Evolutionary conservation across 1,140 invertebrate genomes (phyloP).

Genomic region (Bathynomus jamesi): DNA sequence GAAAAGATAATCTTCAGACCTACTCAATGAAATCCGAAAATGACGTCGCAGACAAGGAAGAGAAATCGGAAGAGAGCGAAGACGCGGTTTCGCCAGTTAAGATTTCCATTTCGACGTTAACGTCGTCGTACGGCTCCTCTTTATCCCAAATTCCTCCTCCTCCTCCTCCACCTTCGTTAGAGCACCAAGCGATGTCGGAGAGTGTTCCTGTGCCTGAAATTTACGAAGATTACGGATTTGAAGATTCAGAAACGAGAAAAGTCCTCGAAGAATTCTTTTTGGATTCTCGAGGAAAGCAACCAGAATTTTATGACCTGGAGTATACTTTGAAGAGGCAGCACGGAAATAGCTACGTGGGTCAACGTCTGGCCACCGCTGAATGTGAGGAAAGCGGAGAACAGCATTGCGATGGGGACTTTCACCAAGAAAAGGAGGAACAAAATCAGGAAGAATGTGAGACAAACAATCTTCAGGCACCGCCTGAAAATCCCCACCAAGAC

Average conservation of each 20-base stretch:
- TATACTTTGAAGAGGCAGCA: conserved; percentile 67
- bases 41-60: background rate
- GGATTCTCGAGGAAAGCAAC: conserved; percentile 50
- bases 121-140: conserved; percentile 28
- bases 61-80: background rate
- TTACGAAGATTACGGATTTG: conserved; percentile 59
- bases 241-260: conserved; percentile 82
- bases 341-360: conserved; percentile 69
- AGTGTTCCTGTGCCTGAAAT: too few relatives aligned
- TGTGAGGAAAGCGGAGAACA: conserved; percentile 45
- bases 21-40: too few relatives aligned
- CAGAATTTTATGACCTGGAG: conserved; percentile 59
- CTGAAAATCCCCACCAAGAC: conserved; percentile 15
- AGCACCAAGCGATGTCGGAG: too few relatives aligned
- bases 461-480: conserved; percentile 5
- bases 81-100: conserved; percentile 8
- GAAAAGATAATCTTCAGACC: too few relatives aligned
- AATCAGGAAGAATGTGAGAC: too few relatives aligned
- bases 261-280: conserved; percentile 86
- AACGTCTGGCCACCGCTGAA: conserved; percentile 56
- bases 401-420: conserved; percentile 18
- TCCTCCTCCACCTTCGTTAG: conserved; percentile 9
- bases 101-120: conserved; percentile 35
- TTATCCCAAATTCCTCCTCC: conserved; percentile 44
- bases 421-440: too few relatives aligned